phyloP scores from a whole-genome alignment of 2,113 vertebrate genomes.

The Miniopterus natalensis region DNA sequence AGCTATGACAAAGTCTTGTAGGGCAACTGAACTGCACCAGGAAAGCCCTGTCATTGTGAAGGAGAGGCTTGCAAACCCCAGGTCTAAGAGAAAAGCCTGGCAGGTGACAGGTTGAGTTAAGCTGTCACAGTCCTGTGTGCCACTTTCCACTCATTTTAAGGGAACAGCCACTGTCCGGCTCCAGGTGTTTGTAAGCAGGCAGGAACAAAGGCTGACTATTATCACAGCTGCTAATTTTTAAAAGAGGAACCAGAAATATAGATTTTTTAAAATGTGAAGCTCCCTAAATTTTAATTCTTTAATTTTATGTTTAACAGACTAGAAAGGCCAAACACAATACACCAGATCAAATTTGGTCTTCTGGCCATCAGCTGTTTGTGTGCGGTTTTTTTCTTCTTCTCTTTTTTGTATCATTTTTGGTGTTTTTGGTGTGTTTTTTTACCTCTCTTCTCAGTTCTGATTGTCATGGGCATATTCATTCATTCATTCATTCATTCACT shows the following conservation, averaged over 20 bases:
- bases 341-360: not conserved
- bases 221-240: not conserved
- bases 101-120: not conserved
- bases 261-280: not conserved
- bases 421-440: not conserved
- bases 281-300: not conserved
- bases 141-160: not conserved
- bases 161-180: not conserved
- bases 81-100: not conserved
- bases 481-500: not conserved
- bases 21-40: not conserved
- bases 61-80: not conserved
- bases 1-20: not conserved
- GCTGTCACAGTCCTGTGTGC: fast-evolving
- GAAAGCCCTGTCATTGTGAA: not conserved
- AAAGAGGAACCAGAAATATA: not conserved
- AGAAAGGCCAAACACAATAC: not conserved
- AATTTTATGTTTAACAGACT: conserved; percentile 11
- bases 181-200: not conserved
- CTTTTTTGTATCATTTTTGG: too few relatives aligned
- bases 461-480: not conserved
- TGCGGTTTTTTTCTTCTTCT: too few relatives aligned
- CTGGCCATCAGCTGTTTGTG: not conserved
- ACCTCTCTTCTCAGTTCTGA: not conserved
- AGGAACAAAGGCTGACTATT: not conserved